These are phyloP conservation scores for Drosophila flavopinicola DNA, from an alignment of 2,888 invertebrate species.

Conservation along the genomic window DNA sequence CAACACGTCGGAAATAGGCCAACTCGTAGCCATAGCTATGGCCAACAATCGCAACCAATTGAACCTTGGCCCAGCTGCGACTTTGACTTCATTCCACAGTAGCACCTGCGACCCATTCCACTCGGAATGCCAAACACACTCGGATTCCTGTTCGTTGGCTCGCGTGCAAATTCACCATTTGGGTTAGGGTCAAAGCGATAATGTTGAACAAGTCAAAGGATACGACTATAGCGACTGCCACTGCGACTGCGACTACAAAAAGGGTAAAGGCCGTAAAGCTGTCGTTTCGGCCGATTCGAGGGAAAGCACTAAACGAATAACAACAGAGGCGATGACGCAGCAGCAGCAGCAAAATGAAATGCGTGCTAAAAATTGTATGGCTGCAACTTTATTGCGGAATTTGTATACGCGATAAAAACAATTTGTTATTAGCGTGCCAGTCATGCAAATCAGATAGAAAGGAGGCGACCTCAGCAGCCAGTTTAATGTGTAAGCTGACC, in stretches of 20 bases:
- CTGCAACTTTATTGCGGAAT: slow-evolving; percentile 67
- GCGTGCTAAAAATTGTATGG: slow-evolving; percentile 64
- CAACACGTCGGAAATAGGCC: slow-evolving; percentile 42
- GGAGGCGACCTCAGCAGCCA: not conserved
- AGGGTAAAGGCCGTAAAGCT: slow-evolving; percentile 64
- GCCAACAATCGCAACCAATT: slow-evolving; percentile 38
- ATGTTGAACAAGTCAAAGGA: slow-evolving; percentile 69
- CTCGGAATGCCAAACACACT: not conserved
- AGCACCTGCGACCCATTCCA: slow-evolving; percentile 38
- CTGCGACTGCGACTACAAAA: slow-evolving; percentile 40
- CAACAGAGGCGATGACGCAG: slow-evolving; percentile 25
- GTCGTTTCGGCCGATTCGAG: slow-evolving; percentile 48
- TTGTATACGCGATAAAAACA: slow-evolving; percentile 77
- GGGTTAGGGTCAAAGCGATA: slow-evolving; percentile 82
- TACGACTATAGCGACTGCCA: slow-evolving; percentile 43
- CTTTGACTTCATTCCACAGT: slow-evolving; percentile 64
- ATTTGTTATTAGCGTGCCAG: slow-evolving; percentile 74
- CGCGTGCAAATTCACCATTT: slow-evolving; percentile 82
- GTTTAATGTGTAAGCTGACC: slow-evolving; percentile 45
- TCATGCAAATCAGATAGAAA: slow-evolving; percentile 53
- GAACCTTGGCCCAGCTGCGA: slow-evolving; percentile 61
- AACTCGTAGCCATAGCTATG: slow-evolving; percentile 8
- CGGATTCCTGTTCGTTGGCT: slow-evolving; percentile 41
- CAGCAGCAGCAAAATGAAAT: slow-evolving; percentile 32
- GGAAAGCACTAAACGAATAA: slow-evolving; percentile 27